Evolutionary conservation across 30 jellyfish, hydroid and myxozoan genomes (phyloP).

Genomic region (Cassiopea xamachana): DNA sequence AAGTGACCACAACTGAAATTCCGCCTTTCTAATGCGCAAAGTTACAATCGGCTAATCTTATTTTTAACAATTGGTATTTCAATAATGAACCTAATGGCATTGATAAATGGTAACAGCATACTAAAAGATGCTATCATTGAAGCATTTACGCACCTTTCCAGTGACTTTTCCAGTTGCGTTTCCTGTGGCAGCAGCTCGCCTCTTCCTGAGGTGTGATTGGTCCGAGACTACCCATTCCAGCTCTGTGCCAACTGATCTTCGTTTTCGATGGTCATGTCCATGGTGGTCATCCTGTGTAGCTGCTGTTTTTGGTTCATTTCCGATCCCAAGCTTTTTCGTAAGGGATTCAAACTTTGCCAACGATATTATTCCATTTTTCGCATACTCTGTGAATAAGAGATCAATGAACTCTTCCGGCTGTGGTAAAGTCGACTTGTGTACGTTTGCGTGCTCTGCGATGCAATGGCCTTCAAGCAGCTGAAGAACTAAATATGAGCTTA

Average conservation of each 20-base stretch:
- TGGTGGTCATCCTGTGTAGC: slow-evolving; percentile 25
- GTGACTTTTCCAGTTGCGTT: neutral
- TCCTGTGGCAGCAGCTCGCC: slow-evolving; percentile 24
- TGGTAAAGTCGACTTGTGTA: slow-evolving; percentile 41
- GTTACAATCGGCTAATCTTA: too few relatives aligned
- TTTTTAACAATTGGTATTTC: too few relatives aligned
- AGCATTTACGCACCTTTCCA: neutral
- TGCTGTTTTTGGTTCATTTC: slow-evolving; percentile 46
- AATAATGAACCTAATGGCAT: too few relatives aligned
- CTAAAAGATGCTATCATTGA: too few relatives aligned
- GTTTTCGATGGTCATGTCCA: slow-evolving; percentile 78
- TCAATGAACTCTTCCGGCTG: slow-evolving; percentile 54
- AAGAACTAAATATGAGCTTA: slow-evolving; percentile 58
- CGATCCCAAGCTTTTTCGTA: slow-evolving; percentile 75
- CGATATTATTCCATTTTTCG: slow-evolving; percentile 64
- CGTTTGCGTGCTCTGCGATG: slow-evolving; percentile 59
- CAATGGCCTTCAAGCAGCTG: slow-evolving; percentile 79
- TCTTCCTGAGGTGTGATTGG: slow-evolving; percentile 34
- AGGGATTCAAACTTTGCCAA: slow-evolving; percentile 73
- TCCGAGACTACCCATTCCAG: neutral
- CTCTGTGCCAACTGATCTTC: slow-evolving; percentile 66
- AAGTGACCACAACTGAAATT: too few relatives aligned
- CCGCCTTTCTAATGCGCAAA: too few relatives aligned
- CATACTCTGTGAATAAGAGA: slow-evolving; percentile 72
- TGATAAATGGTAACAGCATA: too few relatives aligned